A percentile compares a stretch with the other conserved stretches of the same genome.
Conservation (phyloP, 1,140 invertebrate genomes). For the Hyles euphorbiae region DNA sequence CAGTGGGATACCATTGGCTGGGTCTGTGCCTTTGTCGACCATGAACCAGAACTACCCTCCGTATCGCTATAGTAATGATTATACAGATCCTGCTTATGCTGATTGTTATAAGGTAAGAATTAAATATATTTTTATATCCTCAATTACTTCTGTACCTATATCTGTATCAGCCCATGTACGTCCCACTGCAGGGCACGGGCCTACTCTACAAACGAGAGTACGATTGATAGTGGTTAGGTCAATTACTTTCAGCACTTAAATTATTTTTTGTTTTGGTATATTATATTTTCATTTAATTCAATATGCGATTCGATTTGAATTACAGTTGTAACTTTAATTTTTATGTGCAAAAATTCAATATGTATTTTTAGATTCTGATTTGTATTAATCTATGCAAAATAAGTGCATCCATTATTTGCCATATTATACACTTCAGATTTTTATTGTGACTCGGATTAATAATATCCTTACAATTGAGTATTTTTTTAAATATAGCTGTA, state of each 20-base stretch:
- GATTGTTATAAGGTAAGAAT: constrained; percentile 62
- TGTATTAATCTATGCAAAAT: too few species aligned
- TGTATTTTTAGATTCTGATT: neutral
- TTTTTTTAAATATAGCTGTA: too few species aligned
- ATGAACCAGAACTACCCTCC: constrained; percentile 76
- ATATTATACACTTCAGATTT: too few species aligned
- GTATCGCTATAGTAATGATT: constrained; percentile 92
- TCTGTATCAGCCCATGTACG: too few species aligned
- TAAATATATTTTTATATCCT: constrained; percentile 1
- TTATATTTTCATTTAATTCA: neutral
- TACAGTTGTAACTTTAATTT: neutral
- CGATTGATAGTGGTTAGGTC: too few species aligned
- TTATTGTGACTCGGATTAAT: too few species aligned
- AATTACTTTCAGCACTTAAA: neutral
- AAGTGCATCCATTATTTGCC: too few species aligned
- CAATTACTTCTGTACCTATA: too few species aligned
- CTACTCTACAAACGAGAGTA: too few species aligned
- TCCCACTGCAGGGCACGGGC: too few species aligned
- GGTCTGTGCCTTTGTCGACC: constrained; percentile 83
- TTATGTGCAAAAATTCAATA: neutral
- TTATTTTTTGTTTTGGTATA: neutral
- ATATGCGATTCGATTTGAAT: neutral
- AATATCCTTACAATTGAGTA: too few species aligned
- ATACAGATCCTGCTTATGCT: constrained; percentile 87
- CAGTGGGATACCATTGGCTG: constrained; percentile 80